These are phyloP conservation scores for Ypsolopha scabrella DNA, from an alignment of 2,888 invertebrate genomes.

Conservation along the genomic window DNA sequence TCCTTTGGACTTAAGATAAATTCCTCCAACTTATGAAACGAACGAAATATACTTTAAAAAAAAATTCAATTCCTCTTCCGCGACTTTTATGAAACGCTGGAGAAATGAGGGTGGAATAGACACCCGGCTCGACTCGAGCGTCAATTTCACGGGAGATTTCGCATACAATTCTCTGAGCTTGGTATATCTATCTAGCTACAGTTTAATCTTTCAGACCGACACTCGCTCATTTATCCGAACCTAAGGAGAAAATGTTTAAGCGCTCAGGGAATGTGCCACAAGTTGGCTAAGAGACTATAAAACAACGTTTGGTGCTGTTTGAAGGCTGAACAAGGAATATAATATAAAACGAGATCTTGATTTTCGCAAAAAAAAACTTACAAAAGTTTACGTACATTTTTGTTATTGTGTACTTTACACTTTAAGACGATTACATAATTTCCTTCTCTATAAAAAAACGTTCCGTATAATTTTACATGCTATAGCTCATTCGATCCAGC, in stretches of 20 bases:
- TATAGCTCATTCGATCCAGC: no score
- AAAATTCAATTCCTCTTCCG: conserved; percentile 38
- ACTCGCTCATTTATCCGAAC: conserved; percentile 9
- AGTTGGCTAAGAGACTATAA: no score
- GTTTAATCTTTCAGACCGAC: conserved; percentile 9
- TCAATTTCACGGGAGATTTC: conserved; percentile 65
- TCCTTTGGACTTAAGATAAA: no score
- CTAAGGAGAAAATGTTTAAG: conserved; percentile 6
- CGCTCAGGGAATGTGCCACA: background rate
- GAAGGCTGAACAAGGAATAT: no score
- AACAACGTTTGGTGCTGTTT: no score
- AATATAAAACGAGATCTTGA: no score
- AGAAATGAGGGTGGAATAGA: conserved; percentile 32
- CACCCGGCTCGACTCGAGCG: conserved; percentile 29
- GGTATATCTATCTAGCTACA: conserved; percentile 7
- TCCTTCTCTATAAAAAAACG: no score
- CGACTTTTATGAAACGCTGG: conserved; percentile 12
- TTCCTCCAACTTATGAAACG: background rate
- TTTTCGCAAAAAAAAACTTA: no score
- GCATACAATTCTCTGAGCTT: conserved; percentile 30
- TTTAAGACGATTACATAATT: no score
- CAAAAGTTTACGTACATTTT: no score
- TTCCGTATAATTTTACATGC: no score
- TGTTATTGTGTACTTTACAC: no score
- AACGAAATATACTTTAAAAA: conserved; percentile 13